Base-by-base conservation (phyloP, 92 coral and sea anemone species). In the Ricordea florida region DNA sequence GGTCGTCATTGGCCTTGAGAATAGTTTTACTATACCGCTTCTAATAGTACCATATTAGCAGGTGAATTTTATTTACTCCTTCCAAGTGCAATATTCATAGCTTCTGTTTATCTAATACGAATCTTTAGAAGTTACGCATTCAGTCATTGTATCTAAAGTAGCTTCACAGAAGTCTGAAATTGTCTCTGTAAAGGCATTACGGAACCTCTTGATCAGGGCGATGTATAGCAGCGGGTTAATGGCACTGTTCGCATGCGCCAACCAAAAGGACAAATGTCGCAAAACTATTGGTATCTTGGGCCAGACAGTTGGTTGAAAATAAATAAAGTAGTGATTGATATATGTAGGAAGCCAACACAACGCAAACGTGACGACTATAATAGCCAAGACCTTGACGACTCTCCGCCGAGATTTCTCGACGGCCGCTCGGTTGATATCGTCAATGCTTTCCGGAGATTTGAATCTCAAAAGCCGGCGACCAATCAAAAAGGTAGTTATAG, bases 311-410 rank as follows among this genome's bases (percentile, higher is more conserved):
- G n/a, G n/a, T n/a, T n/a, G n/a, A n/a, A 37, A 37, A 5, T 26
- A 71, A 52, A 57, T 71, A 25, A 31, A 48, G 34, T 31, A 80
- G 48, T 80, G 85, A 63, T 42, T 70, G 35, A 57, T 6, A 15
- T 80, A 74, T 8, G 36, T 45, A 16, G 85, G 85, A 22, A 74
- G 59, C 85, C 85, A 80, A 35, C 78, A 70, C 34, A 80, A 10
- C 2, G 85, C 85, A 24, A 80, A 80, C 20, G 51, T 57, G 11
- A 69, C 51, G 11, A 72, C 55, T 9, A 80, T 70, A n/a, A 70
- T 48, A 20, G 58, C 43, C 42, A 80, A 5, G 62, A 80, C 40
- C 35, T 72, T 72, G 6, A 80, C 57, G 0, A 60, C 85, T 25
- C 70, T 80, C 8, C 58, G 65, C 36, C 60, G 69, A 43, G 78